Percentiles rank a stretch among this genome's conserved stretches.
These are phyloP conservation scores for Troides helena DNA, from an alignment of 2,888 invertebrate genomes.

Conservation along the genomic window DNA sequence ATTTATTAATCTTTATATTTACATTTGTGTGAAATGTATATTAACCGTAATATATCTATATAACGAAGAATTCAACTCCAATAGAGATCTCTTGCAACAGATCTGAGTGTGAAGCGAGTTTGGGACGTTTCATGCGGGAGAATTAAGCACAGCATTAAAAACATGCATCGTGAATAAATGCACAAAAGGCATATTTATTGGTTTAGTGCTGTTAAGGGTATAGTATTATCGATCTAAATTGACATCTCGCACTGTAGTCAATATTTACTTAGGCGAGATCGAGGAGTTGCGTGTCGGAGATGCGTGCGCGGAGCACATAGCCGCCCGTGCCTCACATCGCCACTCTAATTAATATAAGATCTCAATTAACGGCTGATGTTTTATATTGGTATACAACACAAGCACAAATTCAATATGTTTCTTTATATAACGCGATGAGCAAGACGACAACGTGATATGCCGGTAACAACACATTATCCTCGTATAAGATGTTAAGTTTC, in stretches of 20 bases:
- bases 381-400: slow-evolving; percentile 25
- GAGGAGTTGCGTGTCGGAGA: slow-evolving; percentile 64
- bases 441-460: too few relatives aligned
- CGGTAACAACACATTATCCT: too few relatives aligned
- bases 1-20: too few relatives aligned
- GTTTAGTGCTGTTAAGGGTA: slow-evolving; percentile 27
- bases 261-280: slow-evolving; percentile 38
- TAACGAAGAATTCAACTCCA: too few relatives aligned
- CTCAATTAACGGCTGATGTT: slow-evolving; percentile 71
- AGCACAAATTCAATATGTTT: slow-evolving; percentile 25
- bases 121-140: too few relatives aligned
- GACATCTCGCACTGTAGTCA: slow-evolving; percentile 39
- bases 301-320: slow-evolving; percentile 77
- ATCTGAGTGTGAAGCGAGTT: too few relatives aligned
- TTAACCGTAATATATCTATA: too few relatives aligned
- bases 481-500: too few relatives aligned
- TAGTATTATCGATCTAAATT: slow-evolving; percentile 28
- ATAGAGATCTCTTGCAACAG: too few relatives aligned
- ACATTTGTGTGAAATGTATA: too few relatives aligned
- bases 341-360: slow-evolving; percentile 80
- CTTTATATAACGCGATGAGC: too few relatives aligned
- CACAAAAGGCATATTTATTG: slow-evolving; percentile 15
- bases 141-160: not conserved
- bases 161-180: not conserved
- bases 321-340: slow-evolving; percentile 66